Evolutionary conservation across 2,888 invertebrate species (phyloP), one percentile per base, ranked within the genome.

Genomic region (Synergus japonicus): DNA sequence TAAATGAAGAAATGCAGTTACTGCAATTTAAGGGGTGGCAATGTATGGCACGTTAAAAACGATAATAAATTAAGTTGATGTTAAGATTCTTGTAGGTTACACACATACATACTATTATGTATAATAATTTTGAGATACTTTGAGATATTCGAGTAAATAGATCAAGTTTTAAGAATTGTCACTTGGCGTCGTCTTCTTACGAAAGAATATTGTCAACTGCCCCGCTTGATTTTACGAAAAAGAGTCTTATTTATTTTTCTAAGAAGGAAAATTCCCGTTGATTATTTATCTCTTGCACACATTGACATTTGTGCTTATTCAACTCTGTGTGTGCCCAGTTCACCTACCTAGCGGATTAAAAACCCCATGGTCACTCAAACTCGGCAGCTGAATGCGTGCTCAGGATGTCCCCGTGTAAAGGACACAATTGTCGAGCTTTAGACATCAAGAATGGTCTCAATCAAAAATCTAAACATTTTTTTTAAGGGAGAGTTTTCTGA

Each of bases 331-430:
- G 58, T 18, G 58, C 18, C 58, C 9, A 18, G 10, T 58, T 58
- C 58, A 58, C 18, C 58, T 58, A 18, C 58, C n/a, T 18, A 18
- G 58, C 58, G 58, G 58, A 18, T 58, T 58, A 58, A 0, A 15
- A 58, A 10, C 58, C n/a, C 58, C 58, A 9, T 18, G 18, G 18
- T 58, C 58, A 9, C 58, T 58, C 18, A 49, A 49, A 58, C 18
- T 58, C 58, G 58, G 46, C 58, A 58, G 58, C 58, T 58, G 58
- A 58, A n/a, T 58, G 58, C 58, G 58, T 58, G 18, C 18, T 15
- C 49, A n/a, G 54, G n/a, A 58, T 58, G 58, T 18, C 18, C 58
- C 9, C 18, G 18, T 3, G 18, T 18, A 58, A 10, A 58, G 58
- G 58, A 58, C 18, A n/a, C 58, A 58, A 18, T 18, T 58, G n/a